Base-by-base conservation (phyloP, 30 jellyfish, hydroid and myxozoan genomes). In the Chironex yamaguchii region DNA sequence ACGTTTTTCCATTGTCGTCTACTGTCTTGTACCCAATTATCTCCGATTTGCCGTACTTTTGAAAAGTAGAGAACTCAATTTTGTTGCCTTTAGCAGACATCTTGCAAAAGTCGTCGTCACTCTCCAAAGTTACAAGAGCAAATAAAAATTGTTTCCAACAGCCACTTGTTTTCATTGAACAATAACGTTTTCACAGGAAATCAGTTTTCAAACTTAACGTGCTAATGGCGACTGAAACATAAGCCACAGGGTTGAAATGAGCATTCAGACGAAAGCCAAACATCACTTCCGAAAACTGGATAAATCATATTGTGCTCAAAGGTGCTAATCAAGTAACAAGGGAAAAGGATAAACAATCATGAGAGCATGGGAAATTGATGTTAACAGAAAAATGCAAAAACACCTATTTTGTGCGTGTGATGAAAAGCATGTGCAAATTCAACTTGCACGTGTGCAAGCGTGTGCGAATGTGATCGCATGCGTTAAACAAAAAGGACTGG, bases 291-390 rank as follows among this genome's bases (percentile, higher is more conserved):
- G 68, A 67, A 67, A 67, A 67, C 35, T 67, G 81, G 81, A 67
- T 1, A 67, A 67, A 25, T 67, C 66, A 30, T 67, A 85, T 22
- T 85, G 80, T 85, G 95, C 90, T 30, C 90, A 72, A 67, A 67
- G 67, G 68, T 67, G 81, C 81, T 67, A 67, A 53, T 53, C 71
- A 53, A 53, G 71, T 53, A 53, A 53, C 20, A 53, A 53, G 4
- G 71, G 71, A 53, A 53, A 53, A 53, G 71, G 71, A 17, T 17
- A 53, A 53, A 53, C 71, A 53, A 53, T 53, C n/a, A n/a, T n/a
- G 13, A 53, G 71, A 53, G 20, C 71, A 53, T 53, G 71, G 71
- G 71, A 53, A 53, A 53, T 17, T 53, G 4, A 53, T 53, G 71
- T 2, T 17, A 53, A 53, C 71, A 53, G 71, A 53, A 53, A 53